Conservation (phyloP, 2,797 vertebrate species). For the Danio tinwini region DNA sequence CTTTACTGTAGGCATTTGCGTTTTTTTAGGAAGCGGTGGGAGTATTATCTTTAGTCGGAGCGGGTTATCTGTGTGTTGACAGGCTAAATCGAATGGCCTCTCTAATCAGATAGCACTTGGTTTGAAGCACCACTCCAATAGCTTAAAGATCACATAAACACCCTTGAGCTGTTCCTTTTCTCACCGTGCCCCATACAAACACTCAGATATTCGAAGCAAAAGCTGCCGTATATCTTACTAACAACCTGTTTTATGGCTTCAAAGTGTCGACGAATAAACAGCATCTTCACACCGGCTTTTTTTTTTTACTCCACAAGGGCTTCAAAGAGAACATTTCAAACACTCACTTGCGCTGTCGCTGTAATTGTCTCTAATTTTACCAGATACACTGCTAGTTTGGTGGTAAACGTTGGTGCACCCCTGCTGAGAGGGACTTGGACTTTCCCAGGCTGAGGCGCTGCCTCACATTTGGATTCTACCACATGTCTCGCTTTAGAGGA, state of each 20-base stretch:
- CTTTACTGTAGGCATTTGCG: slow-evolving; percentile 62
- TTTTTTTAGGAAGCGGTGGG: slow-evolving; percentile 57
- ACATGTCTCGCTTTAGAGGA: slow-evolving; percentile 46
- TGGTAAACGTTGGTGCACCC: slow-evolving; percentile 62
- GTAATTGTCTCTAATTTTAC: slow-evolving; percentile 71
- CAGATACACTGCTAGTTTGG: slow-evolving; percentile 69
- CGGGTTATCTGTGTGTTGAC: slow-evolving; percentile 80
- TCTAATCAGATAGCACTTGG: slow-evolving; percentile 79
- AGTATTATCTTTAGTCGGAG: slow-evolving; percentile 69
- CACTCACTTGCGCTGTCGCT: slow-evolving; percentile 77
- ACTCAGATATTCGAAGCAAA: slow-evolving; percentile 53
- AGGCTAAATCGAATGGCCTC: slow-evolving; percentile 78
- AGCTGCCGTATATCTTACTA: slow-evolving; percentile 56
- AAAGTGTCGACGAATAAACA: slow-evolving; percentile 55
- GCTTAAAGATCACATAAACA: slow-evolving; percentile 75
- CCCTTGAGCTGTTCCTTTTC: slow-evolving; percentile 68
- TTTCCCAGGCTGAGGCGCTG: slow-evolving; percentile 72
- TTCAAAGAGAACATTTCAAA: slow-evolving; percentile 75
- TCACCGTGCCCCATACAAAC: slow-evolving; percentile 46
- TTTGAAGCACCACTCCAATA: slow-evolving; percentile 73
- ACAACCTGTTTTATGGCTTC: slow-evolving; percentile 50
- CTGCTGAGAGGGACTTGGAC: slow-evolving; percentile 66
- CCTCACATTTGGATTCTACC: slow-evolving; percentile 41
- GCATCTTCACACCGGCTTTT: slow-evolving; percentile 40
- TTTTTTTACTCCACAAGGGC: slow-evolving; percentile 32